A percentile compares a stretch with the other conserved stretches of the same genome.
phyloP scores from a whole-genome alignment of 1,140 invertebrate species.

The Phenacoccus solenopsis region DNA sequence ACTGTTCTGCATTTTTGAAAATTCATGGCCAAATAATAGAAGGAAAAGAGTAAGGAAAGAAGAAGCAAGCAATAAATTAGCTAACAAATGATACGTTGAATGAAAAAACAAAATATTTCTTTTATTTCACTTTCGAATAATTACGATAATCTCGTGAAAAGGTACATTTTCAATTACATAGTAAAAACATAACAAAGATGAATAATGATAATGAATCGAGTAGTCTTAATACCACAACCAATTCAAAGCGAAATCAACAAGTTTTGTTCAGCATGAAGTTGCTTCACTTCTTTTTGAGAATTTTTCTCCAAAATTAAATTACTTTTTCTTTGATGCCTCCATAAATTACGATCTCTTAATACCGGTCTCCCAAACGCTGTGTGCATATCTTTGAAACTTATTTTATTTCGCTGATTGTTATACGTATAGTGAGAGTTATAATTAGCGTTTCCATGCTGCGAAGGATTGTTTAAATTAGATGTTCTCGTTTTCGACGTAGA shows the following conservation, averaged over 20 bases:
- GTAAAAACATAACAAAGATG: too few relatives aligned
- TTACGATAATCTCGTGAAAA: too few relatives aligned
- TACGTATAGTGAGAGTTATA: slow-evolving; percentile 30
- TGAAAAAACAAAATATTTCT: too few relatives aligned
- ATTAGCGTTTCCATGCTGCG: slow-evolving; percentile 33
- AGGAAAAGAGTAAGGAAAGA: too few relatives aligned
- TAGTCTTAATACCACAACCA: neutral
- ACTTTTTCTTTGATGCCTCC: slow-evolving; percentile 34
- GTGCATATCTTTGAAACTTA: slow-evolving; percentile 56
- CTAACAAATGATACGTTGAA: too few relatives aligned
- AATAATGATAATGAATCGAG: too few relatives aligned
- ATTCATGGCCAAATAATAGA: too few relatives aligned
- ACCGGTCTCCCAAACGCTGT: slow-evolving; percentile 52
- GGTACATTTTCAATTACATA: too few relatives aligned
- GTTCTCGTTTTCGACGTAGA: slow-evolving; percentile 48
- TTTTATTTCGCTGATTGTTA: slow-evolving; percentile 24
- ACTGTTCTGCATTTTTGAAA: too few relatives aligned
- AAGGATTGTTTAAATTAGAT: slow-evolving; percentile 36
- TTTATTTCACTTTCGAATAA: too few relatives aligned
- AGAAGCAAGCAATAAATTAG: too few relatives aligned
- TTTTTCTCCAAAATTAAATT: neutral
- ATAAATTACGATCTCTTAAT: slow-evolving; percentile 50
- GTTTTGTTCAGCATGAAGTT: neutral
- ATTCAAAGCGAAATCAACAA: neutral
- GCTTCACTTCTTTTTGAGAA: neutral